These are phyloP conservation scores for Atherinosoma microstoma DNA, from an alignment of 2,797 vertebrate species.

Conservation along the genomic window DNA sequence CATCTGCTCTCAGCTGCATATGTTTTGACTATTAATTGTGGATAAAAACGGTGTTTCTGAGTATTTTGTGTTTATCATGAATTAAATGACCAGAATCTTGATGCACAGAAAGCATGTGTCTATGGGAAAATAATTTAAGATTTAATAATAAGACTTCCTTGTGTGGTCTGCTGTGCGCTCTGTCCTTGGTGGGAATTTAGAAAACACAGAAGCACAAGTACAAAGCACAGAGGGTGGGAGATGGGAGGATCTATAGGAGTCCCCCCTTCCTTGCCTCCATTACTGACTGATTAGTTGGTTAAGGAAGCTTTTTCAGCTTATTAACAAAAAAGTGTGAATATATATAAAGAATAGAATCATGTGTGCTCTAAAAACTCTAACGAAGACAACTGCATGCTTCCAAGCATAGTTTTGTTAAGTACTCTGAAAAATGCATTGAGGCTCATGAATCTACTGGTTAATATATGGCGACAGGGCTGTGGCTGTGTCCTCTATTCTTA, in stretches of 20 bases:
- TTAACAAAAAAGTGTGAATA: neutral
- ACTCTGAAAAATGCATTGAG: neutral
- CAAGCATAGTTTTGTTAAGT: too few relatives aligned
- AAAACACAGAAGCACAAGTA: neutral
- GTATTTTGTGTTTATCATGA: too few relatives aligned
- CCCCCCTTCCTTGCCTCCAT: neutral
- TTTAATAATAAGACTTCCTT: neutral
- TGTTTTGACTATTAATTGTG: too few relatives aligned
- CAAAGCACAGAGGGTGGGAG: conserved; percentile 1
- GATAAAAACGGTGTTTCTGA: too few relatives aligned
- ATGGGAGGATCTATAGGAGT: neutral
- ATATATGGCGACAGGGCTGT: neutral
- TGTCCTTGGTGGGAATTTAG: neutral
- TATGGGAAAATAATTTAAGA: neutral
- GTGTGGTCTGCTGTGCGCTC: neutral
- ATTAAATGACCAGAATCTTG: neutral
- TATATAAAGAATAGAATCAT: neutral
- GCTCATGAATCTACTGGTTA: neutral
- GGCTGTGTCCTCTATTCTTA: too few relatives aligned
- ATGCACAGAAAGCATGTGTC: neutral
- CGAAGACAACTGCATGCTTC: too few relatives aligned
- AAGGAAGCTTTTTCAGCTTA: too few relatives aligned
- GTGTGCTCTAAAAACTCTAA: too few relatives aligned
- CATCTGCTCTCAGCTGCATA: neutral
- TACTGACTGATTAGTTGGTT: neutral